These are phyloP conservation scores for Stictocephala bisonia DNA, from an alignment of 2,888 invertebrate species.

Conservation along the genomic window DNA sequence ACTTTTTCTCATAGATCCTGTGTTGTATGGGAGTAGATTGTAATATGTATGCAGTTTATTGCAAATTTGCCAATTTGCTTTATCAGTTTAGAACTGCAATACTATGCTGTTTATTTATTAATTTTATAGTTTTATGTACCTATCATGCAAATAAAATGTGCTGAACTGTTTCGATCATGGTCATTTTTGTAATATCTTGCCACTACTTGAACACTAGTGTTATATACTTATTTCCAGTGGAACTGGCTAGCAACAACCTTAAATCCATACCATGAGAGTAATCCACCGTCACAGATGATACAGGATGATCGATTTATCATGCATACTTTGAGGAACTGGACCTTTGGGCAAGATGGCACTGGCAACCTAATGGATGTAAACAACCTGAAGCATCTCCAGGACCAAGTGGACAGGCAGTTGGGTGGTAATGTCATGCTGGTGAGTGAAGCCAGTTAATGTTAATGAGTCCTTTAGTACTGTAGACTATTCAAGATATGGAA, in stretches of 20 bases:
- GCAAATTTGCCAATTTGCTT: no score
- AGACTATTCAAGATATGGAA: no score
- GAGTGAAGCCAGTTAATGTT: no score
- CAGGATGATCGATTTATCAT: conserved; percentile 88
- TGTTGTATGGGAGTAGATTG: no score
- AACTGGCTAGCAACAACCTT: conserved; percentile 87
- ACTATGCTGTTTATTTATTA: no score
- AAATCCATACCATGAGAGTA: conserved; percentile 94
- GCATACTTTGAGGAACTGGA: conserved; percentile 83
- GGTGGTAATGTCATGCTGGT: conserved; percentile 27
- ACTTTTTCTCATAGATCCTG: no score
- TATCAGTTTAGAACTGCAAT: no score
- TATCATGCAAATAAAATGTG: no score
- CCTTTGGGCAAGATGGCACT: conserved; percentile 86
- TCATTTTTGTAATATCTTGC: conserved; percentile 4
- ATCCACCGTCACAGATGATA: conserved; percentile 76
- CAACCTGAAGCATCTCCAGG: conserved; percentile 75
- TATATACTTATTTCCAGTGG: conserved; percentile 72
- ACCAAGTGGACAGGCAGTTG: conserved; percentile 64
- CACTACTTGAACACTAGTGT: not conserved
- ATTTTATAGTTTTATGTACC: no score
- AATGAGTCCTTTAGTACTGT: no score
- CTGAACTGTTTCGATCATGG: not conserved
- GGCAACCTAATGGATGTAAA: conserved; percentile 82
- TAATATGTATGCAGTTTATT: no score